Conservation (phyloP, 1,140 invertebrate genomes). For the Aphaenogaster ashmeadi region DNA sequence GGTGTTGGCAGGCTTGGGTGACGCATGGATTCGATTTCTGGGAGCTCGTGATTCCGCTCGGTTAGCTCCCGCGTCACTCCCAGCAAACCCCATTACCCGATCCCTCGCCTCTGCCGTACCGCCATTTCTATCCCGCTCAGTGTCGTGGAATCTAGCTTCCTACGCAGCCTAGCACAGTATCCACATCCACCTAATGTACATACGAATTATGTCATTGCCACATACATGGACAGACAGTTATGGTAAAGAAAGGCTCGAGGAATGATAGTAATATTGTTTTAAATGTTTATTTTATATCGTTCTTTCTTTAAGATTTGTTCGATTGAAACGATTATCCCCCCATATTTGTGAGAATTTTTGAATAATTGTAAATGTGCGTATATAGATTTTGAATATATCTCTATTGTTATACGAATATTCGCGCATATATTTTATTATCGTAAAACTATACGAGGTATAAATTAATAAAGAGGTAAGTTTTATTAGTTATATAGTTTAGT, state of each 20-base stretch:
- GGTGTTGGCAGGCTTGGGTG: slow-evolving; percentile 87
- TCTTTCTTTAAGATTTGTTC: background rate
- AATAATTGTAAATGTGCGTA: background rate
- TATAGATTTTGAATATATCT: background rate
- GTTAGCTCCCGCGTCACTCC: slow-evolving; percentile 87
- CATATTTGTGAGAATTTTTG: background rate
- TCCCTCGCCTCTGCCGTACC: slow-evolving; percentile 64
- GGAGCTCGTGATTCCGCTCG: slow-evolving; percentile 87
- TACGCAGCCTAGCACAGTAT: slow-evolving; percentile 59
- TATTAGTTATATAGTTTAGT: background rate
- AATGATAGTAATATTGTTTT: background rate
- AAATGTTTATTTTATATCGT: background rate
- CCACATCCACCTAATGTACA: slow-evolving; percentile 49
- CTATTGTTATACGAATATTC: background rate
- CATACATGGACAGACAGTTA: slow-evolving; percentile 15
- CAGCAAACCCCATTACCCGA: slow-evolving; percentile 86
- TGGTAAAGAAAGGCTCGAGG: background rate
- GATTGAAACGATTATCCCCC: background rate
- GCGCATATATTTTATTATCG: background rate
- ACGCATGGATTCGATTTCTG: slow-evolving; percentile 87
- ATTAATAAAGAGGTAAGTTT: background rate
- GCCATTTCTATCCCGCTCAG: slow-evolving; percentile 69
- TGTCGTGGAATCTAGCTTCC: slow-evolving; percentile 81
- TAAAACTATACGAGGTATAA: background rate
- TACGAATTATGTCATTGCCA: slow-evolving; percentile 53